Evolutionary conservation across 2,888 invertebrate genomes (phyloP).

Genomic region (Microctonus brassicae): DNA sequence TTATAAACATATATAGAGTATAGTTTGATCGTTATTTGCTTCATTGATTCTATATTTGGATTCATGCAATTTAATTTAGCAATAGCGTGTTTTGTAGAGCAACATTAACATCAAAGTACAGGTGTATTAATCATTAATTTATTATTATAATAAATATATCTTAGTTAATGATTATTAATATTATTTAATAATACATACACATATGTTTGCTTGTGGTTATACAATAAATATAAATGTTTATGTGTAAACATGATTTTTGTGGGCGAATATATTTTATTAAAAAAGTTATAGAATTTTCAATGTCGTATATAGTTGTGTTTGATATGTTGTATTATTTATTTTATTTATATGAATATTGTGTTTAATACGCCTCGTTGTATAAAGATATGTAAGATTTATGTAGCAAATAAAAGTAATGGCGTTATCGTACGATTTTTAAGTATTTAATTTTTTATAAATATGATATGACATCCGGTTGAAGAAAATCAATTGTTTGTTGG

Average conservation of each 20-base stretch:
- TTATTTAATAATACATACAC: too few relatives aligned
- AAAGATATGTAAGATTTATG: neutral
- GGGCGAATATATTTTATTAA: neutral
- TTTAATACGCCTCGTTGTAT: neutral
- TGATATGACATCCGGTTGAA: constrained; percentile 16
- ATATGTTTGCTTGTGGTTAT: neutral
- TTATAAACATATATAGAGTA: too few relatives aligned
- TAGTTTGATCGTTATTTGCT: neutral
- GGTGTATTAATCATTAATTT: neutral
- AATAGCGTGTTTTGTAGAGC: constrained; percentile 4
- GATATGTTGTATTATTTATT: neutral
- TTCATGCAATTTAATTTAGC: constrained; percentile 41
- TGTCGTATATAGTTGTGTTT: neutral
- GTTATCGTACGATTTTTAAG: neutral
- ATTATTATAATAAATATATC: neutral
- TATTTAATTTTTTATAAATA: neutral
- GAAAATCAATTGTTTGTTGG: constrained; percentile 15
- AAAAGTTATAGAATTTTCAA: neutral
- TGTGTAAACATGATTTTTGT: neutral
- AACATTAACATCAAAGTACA: neutral
- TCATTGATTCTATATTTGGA: constrained; percentile 40
- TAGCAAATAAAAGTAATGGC: neutral
- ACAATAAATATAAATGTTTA: neutral
- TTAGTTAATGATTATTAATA: neutral
- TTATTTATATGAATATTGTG: neutral